Conservation (phyloP, 1,140 invertebrate genomes). For the Palaemon carinicauda region DNA sequence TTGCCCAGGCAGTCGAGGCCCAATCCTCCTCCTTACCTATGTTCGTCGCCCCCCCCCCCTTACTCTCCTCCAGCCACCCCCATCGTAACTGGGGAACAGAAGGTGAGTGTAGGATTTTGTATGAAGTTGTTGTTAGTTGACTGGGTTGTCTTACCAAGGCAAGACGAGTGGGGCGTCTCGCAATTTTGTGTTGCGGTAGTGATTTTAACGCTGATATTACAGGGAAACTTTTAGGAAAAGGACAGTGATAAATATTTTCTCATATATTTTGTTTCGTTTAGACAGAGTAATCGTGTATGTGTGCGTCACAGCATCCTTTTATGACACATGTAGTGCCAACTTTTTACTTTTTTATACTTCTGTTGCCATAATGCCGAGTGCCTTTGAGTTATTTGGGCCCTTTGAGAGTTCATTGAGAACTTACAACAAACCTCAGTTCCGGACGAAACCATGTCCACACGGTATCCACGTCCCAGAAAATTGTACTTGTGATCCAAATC, state of each 20-base stretch:
- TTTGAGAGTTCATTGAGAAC: constrained; percentile 71
- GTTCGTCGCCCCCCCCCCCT: too few species aligned
- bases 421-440: constrained; percentile 43
- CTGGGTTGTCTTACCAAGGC: neutral
- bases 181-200: neutral
- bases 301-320: neutral
- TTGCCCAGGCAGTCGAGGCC: neutral
- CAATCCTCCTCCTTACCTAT: neutral
- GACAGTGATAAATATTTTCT: neutral
- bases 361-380: constrained; percentile 73
- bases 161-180: neutral
- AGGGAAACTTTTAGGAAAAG: neutral
- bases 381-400: constrained; percentile 66
- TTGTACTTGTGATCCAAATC: constrained; percentile 48
- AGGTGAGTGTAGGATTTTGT: neutral
- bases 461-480: constrained; percentile 46
- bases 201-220: constrained; percentile 39
- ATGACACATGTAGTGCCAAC: constrained; percentile 19
- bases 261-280: too few species aligned
- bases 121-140: neutral
- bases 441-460: constrained; percentile 50
- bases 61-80: neutral
- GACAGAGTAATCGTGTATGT: too few species aligned
- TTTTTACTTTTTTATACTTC: constrained; percentile 43
- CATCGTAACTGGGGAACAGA: neutral